phyloP scores from a whole-genome alignment of 2,797 vertebrate genomes.

The Amphiprion clarkii region DNA sequence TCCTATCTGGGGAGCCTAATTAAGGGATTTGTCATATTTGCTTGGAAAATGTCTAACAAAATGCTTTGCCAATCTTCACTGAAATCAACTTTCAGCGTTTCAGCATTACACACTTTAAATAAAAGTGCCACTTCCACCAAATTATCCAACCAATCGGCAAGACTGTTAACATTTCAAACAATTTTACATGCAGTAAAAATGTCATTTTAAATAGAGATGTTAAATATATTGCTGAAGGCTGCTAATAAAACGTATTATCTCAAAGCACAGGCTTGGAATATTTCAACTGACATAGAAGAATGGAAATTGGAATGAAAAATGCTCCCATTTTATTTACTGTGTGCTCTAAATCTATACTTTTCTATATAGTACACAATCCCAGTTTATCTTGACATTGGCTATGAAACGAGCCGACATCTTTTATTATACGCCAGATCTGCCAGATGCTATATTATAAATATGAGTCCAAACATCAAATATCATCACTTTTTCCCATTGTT shows the following conservation, averaged over 20 bases:
- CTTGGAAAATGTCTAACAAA: background rate
- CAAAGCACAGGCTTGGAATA: too few species aligned
- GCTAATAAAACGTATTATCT: too few species aligned
- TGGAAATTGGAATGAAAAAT: background rate
- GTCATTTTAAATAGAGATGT: slow-evolving; percentile 1
- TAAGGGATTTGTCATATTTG: background rate
- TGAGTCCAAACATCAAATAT: slow-evolving; percentile 2
- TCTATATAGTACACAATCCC: background rate
- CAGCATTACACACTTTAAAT: background rate
- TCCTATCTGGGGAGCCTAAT: background rate
- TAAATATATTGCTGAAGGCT: too few species aligned
- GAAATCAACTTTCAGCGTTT: background rate
- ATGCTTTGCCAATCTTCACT: rapidly evolving
- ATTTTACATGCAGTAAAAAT: background rate
- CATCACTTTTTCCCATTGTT: background rate
- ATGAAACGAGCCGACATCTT: background rate
- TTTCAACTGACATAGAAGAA: background rate
- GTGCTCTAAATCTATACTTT: background rate
- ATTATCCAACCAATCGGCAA: background rate
- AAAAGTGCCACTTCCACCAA: background rate
- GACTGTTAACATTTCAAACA: background rate
- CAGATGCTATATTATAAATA: background rate
- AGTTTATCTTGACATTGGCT: background rate
- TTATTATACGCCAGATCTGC: background rate
- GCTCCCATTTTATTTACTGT: background rate